Evolutionary conservation across 2,113 vertebrate species (phyloP).

Genomic region (Bubo bubo): DNA sequence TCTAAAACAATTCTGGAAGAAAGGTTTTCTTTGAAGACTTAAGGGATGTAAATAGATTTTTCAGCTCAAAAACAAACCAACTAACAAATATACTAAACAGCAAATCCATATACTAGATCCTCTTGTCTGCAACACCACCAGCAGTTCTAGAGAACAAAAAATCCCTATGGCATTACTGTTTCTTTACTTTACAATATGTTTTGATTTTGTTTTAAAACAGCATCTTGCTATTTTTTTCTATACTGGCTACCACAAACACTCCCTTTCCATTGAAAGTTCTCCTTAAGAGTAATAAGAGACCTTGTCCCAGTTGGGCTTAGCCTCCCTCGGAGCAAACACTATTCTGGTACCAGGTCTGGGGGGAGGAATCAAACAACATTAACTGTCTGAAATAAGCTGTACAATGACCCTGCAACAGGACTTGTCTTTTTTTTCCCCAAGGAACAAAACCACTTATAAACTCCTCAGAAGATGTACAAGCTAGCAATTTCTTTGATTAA

Average conservation of each 20-base stretch:
- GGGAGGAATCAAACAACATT: neutral
- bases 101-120: neutral
- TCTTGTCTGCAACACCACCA: neutral
- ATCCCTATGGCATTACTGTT: neutral
- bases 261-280: neutral
- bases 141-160: neutral
- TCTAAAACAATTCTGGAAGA: neutral
- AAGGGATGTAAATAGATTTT: conserved; percentile 32
- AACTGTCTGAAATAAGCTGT: neutral
- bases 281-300: neutral
- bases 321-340: neutral
- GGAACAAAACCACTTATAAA: neutral
- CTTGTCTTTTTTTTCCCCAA: neutral
- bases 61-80: neutral
- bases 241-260: neutral
- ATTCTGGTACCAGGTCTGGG: neutral
- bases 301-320: neutral
- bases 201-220: neutral
- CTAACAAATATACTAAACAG: neutral
- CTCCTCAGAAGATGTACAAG: neutral
- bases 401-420: neutral
- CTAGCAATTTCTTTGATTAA: neutral
- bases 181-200: neutral
- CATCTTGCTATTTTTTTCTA: neutral
- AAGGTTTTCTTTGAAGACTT: conserved; percentile 8